Percentiles rank a stretch among this genome's conserved stretches.
Evolutionary conservation across 1,140 invertebrate genomes (phyloP).

Genomic region (Apocrypta bakeri): DNA sequence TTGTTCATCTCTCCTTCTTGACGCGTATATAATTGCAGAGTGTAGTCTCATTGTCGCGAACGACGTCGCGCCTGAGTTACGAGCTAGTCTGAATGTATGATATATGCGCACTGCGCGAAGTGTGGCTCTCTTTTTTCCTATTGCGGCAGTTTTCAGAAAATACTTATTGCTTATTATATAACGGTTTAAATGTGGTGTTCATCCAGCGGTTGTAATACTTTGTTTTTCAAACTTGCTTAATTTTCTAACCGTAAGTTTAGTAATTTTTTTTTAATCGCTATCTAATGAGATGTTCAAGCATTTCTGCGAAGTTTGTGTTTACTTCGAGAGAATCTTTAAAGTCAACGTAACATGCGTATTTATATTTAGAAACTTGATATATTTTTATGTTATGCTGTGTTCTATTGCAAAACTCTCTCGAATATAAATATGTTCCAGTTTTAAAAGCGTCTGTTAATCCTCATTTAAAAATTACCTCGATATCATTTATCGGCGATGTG

Average conservation of each 20-base stretch:
- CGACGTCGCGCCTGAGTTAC: conserved; percentile 10
- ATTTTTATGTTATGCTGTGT: too few relatives aligned
- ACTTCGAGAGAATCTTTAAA: too few relatives aligned
- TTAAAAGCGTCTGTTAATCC: too few relatives aligned
- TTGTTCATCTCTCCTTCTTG: neutral
- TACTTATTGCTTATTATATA: neutral
- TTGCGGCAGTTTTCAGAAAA: neutral
- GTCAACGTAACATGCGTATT: too few relatives aligned
- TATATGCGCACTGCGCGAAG: neutral
- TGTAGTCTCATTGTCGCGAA: conserved; percentile 7
- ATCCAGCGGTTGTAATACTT: neutral
- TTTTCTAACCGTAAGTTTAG: neutral
- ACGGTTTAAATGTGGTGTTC: neutral
- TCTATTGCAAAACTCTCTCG: too few relatives aligned
- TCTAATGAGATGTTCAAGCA: too few relatives aligned
- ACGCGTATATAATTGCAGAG: conserved; percentile 5
- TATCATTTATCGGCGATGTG: too few relatives aligned
- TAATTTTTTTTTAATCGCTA: too few relatives aligned
- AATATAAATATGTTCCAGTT: too few relatives aligned
- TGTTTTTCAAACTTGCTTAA: neutral
- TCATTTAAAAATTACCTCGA: too few relatives aligned
- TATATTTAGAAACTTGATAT: too few relatives aligned
- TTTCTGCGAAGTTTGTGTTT: too few relatives aligned
- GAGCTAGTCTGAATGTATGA: conserved; percentile 10
- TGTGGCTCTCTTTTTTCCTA: neutral